Percentiles rank a stretch among this genome's conserved stretches.
These are phyloP conservation scores for Phainopepla nitens DNA, from an alignment of 2,113 vertebrate species.

Conservation along the genomic window DNA sequence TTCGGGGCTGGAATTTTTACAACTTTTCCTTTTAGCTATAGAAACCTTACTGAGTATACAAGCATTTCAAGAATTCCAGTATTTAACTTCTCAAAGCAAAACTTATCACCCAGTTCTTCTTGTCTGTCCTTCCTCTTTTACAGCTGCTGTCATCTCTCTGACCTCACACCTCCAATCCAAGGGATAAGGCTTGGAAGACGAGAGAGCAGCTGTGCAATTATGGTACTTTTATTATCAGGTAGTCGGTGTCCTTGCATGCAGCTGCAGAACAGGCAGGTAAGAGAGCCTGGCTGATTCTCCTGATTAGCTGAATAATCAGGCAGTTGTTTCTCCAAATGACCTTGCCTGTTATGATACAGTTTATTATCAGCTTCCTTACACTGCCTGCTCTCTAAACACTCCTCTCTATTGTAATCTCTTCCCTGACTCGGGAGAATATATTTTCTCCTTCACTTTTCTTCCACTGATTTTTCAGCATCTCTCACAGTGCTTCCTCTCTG, in stretches of 20 bases:
- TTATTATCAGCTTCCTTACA: not conserved
- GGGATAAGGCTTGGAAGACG: not conserved
- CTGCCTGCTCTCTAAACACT: not conserved
- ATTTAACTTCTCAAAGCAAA: not conserved
- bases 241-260: not conserved
- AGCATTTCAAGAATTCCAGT: not conserved
- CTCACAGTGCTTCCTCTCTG: not conserved
- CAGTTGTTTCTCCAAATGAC: slow-evolving; percentile 21
- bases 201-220: not conserved
- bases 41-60: not conserved
- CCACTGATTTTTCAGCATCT: not conserved
- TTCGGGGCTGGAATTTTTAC: not conserved
- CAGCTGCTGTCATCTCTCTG: not conserved
- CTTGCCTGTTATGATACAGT: slow-evolving; percentile 24
- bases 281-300: slow-evolving; percentile 1
- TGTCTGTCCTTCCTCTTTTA: not conserved
- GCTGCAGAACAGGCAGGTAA: not conserved
- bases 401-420: not conserved
- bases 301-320: slow-evolving; percentile 63
- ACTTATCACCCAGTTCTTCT: not conserved
- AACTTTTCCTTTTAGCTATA: not conserved
- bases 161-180: not conserved
- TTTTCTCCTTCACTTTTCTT: not conserved
- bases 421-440: not conserved
- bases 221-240: not conserved